A percentile compares a stretch with the other conserved stretches of the same genome.
Conservation (phyloP, 30 jellyfish, hydroid and myxozoan species). For the Aurelia sp. region DNA sequence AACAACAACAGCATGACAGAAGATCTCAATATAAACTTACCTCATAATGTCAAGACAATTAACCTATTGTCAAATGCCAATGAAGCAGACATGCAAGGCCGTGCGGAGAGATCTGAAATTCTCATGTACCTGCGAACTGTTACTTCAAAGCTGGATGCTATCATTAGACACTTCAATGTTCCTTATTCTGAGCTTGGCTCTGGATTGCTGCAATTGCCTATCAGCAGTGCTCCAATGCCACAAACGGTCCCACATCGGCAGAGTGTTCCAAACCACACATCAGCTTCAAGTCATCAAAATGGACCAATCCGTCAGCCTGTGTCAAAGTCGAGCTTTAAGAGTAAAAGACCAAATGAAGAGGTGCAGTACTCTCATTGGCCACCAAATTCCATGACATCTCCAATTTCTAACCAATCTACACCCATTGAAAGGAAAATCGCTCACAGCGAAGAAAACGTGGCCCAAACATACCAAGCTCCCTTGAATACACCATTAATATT, state of each 20-base stretch:
- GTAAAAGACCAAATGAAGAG: background rate
- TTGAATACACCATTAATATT: background rate
- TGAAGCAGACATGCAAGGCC: background rate
- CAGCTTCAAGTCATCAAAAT: background rate
- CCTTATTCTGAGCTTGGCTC: constrained; percentile 54
- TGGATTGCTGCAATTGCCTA: constrained; percentile 3
- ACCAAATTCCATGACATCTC: background rate
- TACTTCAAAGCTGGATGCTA: constrained; percentile 83
- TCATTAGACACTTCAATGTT: constrained; percentile 89
- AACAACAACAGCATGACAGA: background rate
- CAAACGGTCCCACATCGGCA: constrained; percentile 1
- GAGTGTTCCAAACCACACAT: background rate
- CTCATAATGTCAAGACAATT: constrained; percentile 42
- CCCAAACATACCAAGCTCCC: background rate
- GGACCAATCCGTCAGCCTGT: background rate
- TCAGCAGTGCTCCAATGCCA: background rate
- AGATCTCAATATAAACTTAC: constrained; percentile 32
- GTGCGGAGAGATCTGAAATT: constrained; percentile 47
- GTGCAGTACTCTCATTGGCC: background rate
- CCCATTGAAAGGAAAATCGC: background rate
- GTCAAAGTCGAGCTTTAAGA: too few species aligned
- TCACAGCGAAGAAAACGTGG: background rate
- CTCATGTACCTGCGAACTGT: constrained; percentile 46
- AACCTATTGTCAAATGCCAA: constrained; percentile 28
- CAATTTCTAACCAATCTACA: background rate